Evolutionary conservation across 2,113 vertebrate species (phyloP).

Genomic region (Climacteris rufus): DNA sequence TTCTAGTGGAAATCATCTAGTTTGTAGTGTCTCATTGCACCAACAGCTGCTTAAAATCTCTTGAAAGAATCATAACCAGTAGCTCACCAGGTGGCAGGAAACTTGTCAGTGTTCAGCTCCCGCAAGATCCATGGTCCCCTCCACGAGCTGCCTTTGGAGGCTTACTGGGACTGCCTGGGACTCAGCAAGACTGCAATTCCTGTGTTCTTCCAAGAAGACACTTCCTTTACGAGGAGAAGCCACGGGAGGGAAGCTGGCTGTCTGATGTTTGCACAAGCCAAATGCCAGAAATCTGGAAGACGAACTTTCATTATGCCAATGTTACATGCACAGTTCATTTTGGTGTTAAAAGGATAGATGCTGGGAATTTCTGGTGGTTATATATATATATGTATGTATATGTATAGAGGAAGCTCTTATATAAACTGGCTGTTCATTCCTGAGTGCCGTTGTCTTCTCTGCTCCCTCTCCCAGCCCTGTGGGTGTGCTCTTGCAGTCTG

Average conservation of each 20-base stretch:
- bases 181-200: neutral
- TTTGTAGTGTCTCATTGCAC: neutral
- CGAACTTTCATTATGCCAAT: neutral
- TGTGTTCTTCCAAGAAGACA: neutral
- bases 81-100: neutral
- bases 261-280: neutral
- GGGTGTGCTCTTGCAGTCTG: neutral
- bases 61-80: neutral
- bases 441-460: neutral
- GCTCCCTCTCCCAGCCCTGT: neutral
- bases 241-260: neutral
- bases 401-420: constrained; percentile 39
- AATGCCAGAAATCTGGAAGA: neutral
- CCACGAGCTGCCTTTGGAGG: neutral
- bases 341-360: neutral
- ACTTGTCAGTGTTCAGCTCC: neutral
- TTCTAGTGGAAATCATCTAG: neutral
- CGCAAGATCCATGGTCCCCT: neutral
- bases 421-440: neutral
- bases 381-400: neutral
- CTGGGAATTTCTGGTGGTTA: neutral
- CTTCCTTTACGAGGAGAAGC: neutral
- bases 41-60: neutral
- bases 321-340: neutral
- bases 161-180: neutral